phyloP scores from a whole-genome alignment of 2,797 vertebrate genomes.

The Oryzias sinensis region DNA sequence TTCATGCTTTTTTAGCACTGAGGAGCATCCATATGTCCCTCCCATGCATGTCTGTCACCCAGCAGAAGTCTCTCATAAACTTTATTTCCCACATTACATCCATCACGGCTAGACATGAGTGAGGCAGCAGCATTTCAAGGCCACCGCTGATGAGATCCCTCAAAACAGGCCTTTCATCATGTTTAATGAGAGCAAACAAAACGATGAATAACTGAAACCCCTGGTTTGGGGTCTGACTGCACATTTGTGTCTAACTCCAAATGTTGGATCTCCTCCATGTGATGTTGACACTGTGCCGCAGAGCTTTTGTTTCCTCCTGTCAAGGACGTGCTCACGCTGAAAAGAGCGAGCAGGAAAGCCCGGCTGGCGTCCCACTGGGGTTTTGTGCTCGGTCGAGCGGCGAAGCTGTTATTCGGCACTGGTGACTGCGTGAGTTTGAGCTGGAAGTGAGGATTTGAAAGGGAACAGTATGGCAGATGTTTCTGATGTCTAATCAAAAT shows the following conservation, averaged over 20 bases:
- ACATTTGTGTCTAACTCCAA: conserved; percentile 29
- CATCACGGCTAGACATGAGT: background rate
- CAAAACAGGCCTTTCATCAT: conserved; percentile 23
- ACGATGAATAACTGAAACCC: conserved; percentile 30
- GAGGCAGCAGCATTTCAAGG: conserved; percentile 7
- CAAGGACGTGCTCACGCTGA: conserved; percentile 51
- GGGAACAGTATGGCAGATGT: conserved; percentile 41
- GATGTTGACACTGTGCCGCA: conserved; percentile 61
- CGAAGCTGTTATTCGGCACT: conserved; percentile 23
- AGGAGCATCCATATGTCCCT: conserved; percentile 71
- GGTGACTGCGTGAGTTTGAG: conserved; percentile 15
- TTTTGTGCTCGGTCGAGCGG: conserved; percentile 50
- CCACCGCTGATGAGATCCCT: conserved; percentile 12
- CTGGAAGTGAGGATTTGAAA: conserved; percentile 4
- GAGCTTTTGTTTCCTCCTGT: conserved; percentile 67
- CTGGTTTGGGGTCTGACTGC: conserved; percentile 33
- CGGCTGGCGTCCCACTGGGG: conserved; percentile 53
- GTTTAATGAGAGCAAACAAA: conserved; percentile 29
- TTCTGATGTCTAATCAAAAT: conserved; percentile 22
- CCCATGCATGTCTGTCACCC: conserved; percentile 40
- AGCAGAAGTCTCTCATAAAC: conserved; percentile 32
- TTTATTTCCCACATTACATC: conserved; percentile 8
- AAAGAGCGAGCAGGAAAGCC: conserved; percentile 44
- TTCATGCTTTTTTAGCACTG: conserved; percentile 63
- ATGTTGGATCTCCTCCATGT: conserved; percentile 56